Base-by-base conservation (phyloP, 2,888 invertebrate species). In the Mimachlamys varia region DNA sequence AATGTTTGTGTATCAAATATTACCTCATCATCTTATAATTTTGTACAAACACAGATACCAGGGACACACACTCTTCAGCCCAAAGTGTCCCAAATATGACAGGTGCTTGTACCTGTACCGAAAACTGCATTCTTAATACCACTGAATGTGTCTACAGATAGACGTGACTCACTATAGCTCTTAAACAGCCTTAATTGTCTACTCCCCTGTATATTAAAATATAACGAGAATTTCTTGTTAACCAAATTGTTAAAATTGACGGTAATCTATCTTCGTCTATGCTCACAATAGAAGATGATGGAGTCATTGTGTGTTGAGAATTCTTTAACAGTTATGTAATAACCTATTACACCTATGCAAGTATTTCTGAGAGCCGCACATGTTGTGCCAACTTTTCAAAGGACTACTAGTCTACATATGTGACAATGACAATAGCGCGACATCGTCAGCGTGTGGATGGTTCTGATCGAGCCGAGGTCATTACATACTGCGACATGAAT, bases 321-420 rank as follows among this genome's bases (percentile, higher is more conserved):
- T 76, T 76, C 76, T 17, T 76, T 12, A 76, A 76, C 76, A 76
- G 76, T 76, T 76, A 76, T 76, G 76, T 76, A 76, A 76, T 58
- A 33, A 33, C 27, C 12, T 53, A 53, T 53, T 76, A 12, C 33
- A 76, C 76, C 76, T 76, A 53, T 27, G 76, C 22, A 33, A 22
- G 27, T 27, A 76, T 13, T 27, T 62, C n/a, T 62, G 62, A 53
- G 19, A 53, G 58, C 58, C 0, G n/a, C 19, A 22, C 58, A 19
- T 53, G 53, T 53, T 53, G 12, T 15, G 19, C 53, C 53, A 19
- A 53, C 5, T 17, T 15, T 76, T 10, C 33, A 76, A 19, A 12
- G 33, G 33, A 76, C 76, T 33, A 76, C 76, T 33, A 53, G 33
- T 10, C 76, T 33, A 76, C 22, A 22, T 76, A 76, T 33, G 0